phyloP scores from a whole-genome alignment of 2,888 invertebrate species.

The Macaria notata region DNA sequence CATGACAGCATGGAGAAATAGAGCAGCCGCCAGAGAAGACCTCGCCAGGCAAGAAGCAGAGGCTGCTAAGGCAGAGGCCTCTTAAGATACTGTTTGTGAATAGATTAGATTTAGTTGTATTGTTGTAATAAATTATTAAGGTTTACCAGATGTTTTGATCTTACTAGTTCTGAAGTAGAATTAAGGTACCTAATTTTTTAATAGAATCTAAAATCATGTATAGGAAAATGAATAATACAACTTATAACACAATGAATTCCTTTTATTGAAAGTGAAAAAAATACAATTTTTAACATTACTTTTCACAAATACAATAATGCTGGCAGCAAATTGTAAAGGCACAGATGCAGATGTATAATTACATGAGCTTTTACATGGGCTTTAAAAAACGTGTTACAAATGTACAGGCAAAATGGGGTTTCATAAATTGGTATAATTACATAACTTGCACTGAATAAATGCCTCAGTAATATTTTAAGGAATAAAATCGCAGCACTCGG shows the following conservation, averaged over 20 bases:
- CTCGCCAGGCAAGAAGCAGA: slow-evolving; percentile 56
- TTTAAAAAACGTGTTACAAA: slow-evolving; percentile 43
- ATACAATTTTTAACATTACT: slow-evolving; percentile 59
- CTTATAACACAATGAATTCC: slow-evolving; percentile 65
- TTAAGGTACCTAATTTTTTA: too few relatives aligned
- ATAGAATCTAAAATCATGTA: too few relatives aligned
- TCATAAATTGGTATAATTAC: background rate
- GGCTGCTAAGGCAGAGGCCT: slow-evolving; percentile 40
- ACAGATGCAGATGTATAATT: slow-evolving; percentile 40
- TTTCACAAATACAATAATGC: slow-evolving; percentile 47
- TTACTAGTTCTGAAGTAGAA: too few relatives aligned
- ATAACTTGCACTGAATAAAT: slow-evolving; percentile 31
- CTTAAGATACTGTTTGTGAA: slow-evolving; percentile 30
- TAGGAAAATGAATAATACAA: slow-evolving; percentile 34
- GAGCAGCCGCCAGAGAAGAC: slow-evolving; percentile 60
- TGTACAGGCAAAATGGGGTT: slow-evolving; percentile 35
- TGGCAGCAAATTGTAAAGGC: slow-evolving; percentile 63
- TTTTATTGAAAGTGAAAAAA: slow-evolving; percentile 69
- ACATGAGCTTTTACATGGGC: slow-evolving; percentile 40
- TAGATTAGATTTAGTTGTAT: slow-evolving; percentile 19
- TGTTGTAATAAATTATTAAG: slow-evolving; percentile 28
- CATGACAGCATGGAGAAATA: slow-evolving; percentile 90
- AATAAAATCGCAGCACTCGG: slow-evolving; percentile 27
- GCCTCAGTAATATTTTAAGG: slow-evolving; percentile 19
- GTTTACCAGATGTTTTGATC: background rate